Conservation (phyloP, 2,888 invertebrate species). For the Campoletis raptor region DNA sequence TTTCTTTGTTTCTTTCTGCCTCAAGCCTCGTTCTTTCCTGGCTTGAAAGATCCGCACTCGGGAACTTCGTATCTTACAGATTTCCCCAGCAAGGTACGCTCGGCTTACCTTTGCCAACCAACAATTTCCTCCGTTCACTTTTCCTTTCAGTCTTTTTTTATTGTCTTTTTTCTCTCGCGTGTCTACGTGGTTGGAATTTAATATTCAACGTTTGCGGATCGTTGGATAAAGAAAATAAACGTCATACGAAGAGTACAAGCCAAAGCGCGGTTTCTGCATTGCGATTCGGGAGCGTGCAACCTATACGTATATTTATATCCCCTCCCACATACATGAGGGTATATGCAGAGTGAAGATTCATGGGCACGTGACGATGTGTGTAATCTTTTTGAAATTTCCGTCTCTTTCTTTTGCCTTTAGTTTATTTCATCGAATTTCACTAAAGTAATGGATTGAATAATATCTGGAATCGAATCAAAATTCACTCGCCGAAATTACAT, state of each 20-base stretch:
- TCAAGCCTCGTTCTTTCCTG: slow-evolving; percentile 20
- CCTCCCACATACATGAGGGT: not conserved
- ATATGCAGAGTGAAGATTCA: slow-evolving; percentile 7
- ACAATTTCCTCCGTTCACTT: slow-evolving; percentile 37
- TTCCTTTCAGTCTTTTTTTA: slow-evolving; percentile 24
- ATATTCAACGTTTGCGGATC: slow-evolving; percentile 69
- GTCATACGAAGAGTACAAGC: slow-evolving; percentile 56
- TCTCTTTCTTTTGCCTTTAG: not conserved
- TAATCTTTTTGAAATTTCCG: slow-evolving; percentile 44
- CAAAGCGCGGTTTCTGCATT: slow-evolving; percentile 6
- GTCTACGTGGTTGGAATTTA: slow-evolving; percentile 65
- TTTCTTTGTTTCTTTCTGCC: not conserved
- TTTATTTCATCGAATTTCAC: slow-evolving; percentile 41
- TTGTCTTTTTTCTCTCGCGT: not conserved
- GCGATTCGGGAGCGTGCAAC: slow-evolving; percentile 31
- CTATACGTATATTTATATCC: not conserved
- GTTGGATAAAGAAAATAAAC: slow-evolving; percentile 62
- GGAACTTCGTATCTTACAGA: slow-evolving; percentile 44
- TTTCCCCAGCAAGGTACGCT: slow-evolving; percentile 34
- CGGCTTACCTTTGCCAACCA: slow-evolving; percentile 41
- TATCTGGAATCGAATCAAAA: not conserved
- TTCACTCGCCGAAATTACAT: not conserved
- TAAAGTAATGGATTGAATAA: slow-evolving; percentile 22
- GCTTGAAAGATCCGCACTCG: slow-evolving; percentile 4
- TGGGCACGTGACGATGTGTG: slow-evolving; percentile 21